Conservation (phyloP, 2,888 invertebrate genomes). For the Drosophila testacea region DNA sequence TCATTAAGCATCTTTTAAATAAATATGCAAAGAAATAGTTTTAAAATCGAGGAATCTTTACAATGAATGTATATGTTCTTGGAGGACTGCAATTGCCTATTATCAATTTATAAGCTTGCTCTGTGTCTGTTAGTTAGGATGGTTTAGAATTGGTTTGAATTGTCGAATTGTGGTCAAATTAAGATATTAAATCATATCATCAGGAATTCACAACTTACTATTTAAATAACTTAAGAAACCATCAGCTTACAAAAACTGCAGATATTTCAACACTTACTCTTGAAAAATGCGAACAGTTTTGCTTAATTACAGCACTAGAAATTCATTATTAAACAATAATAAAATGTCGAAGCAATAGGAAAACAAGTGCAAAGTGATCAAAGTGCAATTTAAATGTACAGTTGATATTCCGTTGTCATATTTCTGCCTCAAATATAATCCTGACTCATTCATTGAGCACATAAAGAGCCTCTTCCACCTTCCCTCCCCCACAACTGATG, state of each 20-base stretch:
- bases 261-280: neutral
- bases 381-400: slow-evolving; percentile 26
- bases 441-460: slow-evolving; percentile 53
- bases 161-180: neutral
- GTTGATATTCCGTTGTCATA: slow-evolving; percentile 41
- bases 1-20: too few relatives aligned
- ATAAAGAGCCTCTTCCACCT: slow-evolving; percentile 14
- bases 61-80: too few relatives aligned
- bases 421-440: slow-evolving; percentile 11
- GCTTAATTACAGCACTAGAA: neutral
- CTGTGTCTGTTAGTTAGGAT: too few relatives aligned
- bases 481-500: slow-evolving; percentile 1
- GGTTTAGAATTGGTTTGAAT: too few relatives aligned
- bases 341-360: neutral
- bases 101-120: neutral
- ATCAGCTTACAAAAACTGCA: neutral
- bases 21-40: too few relatives aligned
- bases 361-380: slow-evolving; percentile 23
- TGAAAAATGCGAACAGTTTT: neutral
- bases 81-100: neutral
- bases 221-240: neutral
- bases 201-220: neutral
- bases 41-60: too few relatives aligned
- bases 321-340: neutral
- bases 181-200: neutral